Evolutionary conservation across 2,888 invertebrate genomes (phyloP).

Genomic region (Rhamnusium bicolor): DNA sequence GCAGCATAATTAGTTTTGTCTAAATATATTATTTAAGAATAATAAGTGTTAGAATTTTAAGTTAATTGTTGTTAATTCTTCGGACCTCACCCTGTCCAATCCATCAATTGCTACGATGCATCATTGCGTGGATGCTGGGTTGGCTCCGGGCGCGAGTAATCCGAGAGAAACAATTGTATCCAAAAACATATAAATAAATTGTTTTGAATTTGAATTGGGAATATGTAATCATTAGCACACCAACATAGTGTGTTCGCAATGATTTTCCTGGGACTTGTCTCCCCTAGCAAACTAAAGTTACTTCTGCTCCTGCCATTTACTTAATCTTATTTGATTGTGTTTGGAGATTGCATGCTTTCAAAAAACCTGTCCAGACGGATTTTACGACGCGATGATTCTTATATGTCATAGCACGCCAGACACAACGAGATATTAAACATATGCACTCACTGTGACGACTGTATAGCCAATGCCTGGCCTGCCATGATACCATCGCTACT

Average conservation of each 20-base stretch:
- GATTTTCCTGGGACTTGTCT: neutral
- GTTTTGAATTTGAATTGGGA: too few relatives aligned
- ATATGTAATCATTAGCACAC: neutral
- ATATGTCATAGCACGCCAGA: slow-evolving; percentile 42
- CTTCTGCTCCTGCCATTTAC: slow-evolving; percentile 25
- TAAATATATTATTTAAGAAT: too few relatives aligned
- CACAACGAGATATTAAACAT: slow-evolving; percentile 35
- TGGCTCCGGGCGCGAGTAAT: too few relatives aligned
- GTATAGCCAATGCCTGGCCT: slow-evolving; percentile 9
- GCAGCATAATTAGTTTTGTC: too few relatives aligned
- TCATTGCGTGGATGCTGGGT: too few relatives aligned
- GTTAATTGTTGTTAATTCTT: too few relatives aligned
- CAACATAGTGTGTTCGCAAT: neutral
- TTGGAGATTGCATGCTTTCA: slow-evolving; percentile 39
- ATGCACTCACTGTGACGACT: slow-evolving; percentile 33
- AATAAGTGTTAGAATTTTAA: too few relatives aligned
- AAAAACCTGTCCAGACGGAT: slow-evolving; percentile 56
- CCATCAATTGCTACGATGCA: too few relatives aligned
- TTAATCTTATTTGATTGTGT: slow-evolving; percentile 41
- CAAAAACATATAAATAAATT: too few relatives aligned
- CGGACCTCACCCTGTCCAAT: too few relatives aligned
- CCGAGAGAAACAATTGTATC: too few relatives aligned
- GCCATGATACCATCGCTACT: slow-evolving; percentile 32
- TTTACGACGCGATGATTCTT: slow-evolving; percentile 56
- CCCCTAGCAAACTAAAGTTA: slow-evolving; percentile 1